These are phyloP conservation scores for Lethrus apterus DNA, from an alignment of 1,140 invertebrate species.

Conservation along the genomic window DNA sequence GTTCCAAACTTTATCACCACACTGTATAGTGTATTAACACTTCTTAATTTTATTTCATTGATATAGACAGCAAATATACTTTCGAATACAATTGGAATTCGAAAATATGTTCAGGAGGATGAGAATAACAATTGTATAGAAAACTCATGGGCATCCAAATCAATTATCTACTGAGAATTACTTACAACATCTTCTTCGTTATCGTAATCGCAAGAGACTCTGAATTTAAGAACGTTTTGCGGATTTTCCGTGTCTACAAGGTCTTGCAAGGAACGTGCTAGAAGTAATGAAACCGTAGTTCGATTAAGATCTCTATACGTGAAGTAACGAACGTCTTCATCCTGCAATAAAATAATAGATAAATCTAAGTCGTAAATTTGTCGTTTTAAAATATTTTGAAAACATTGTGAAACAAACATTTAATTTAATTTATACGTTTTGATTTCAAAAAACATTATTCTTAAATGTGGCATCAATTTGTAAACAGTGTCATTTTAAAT, in stretches of 20 bases:
- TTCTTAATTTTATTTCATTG: no score
- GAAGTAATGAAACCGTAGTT: constrained; percentile 62
- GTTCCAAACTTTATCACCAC: no score
- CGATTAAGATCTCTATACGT: constrained; percentile 60
- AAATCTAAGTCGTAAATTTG: no score
- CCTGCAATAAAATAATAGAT: constrained; percentile 39
- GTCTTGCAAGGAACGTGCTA: constrained; percentile 67
- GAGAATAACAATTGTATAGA: not conserved
- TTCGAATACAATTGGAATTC: no score
- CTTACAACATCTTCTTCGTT: constrained; percentile 54
- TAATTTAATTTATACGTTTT: no score
- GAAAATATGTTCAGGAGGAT: no score
- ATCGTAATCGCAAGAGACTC: constrained; percentile 55
- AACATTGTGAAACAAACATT: no score
- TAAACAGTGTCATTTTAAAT: not conserved
- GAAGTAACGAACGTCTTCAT: constrained; percentile 65
- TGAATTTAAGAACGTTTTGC: constrained; percentile 76
- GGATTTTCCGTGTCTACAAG: constrained; percentile 72
- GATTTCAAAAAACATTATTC: constrained; percentile 1
- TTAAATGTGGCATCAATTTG: not conserved
- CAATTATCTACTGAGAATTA: no score
- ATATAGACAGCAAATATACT: no score
- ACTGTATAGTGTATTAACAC: no score
- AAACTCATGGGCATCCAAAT: no score
- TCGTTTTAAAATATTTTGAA: no score